Evolutionary conservation across 2,888 invertebrate genomes (phyloP), one percentile per base, ranked within the genome.

Genomic region (Drosophila mimetica): DNA sequence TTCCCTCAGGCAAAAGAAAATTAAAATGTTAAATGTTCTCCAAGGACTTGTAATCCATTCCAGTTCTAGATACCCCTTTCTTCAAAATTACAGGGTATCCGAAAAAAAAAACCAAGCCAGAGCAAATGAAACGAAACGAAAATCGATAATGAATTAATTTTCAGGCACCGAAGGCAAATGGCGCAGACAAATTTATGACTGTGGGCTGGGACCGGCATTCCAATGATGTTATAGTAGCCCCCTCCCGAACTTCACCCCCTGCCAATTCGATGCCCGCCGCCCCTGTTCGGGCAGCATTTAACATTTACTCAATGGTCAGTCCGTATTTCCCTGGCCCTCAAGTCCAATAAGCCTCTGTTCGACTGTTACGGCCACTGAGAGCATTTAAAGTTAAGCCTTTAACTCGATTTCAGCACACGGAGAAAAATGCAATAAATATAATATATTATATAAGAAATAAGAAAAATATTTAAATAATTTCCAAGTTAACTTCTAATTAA

Each of bases 71-170:
- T 8, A 28, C n/a, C 11, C 16, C 54, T 13, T 55, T 36, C 8
- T 4, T 6, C 1, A 5, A 41, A 53, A 47, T 37, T 54, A 67
- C 47, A 57, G 37, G 57, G 25, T 41, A 52, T 46, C 37, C 18
- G 4, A 28, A 44, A 51, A 14, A 57, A 66, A 66, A 66, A 47
- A 8, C 16, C 30, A 41, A 25, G 32, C 46, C 50, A 51, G 13
- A 59, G 37, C 55, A 32, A 69, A 69, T 60, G 60, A 71, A 71
- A 63, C 63, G 69, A 65, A 74, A 66, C 58, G 72, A 86, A 78
- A 82, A 82, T 82, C 81, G 79, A 82, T 82, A 82, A 84, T 81
- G 85, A 81, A 86, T 84, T 84, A 72, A 86, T 86, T 84, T 80
- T 28, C 59, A 71, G 58, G 71, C 50, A 71, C 67, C 48, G 44